These are phyloP conservation scores for Meriones unguiculatus DNA, from an alignment of 2,113 vertebrate species.

Conservation along the genomic window DNA sequence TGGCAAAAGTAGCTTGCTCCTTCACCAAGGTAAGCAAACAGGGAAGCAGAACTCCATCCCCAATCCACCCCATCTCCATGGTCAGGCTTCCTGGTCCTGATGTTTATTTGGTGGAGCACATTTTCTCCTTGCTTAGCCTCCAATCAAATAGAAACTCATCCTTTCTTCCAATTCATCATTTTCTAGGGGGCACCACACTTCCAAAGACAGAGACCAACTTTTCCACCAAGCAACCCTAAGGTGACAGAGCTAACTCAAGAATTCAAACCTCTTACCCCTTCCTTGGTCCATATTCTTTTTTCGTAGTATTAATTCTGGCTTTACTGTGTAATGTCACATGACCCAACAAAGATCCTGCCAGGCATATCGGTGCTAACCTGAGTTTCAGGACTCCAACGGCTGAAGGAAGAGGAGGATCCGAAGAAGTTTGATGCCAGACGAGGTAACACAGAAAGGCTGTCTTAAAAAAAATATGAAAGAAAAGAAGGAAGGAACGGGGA, in stretches of 20 bases:
- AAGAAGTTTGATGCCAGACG: not conserved
- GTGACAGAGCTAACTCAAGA: not conserved
- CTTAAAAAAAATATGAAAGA: not conserved
- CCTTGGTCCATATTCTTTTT: not conserved
- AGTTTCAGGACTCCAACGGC: not conserved
- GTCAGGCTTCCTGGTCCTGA: too few species aligned
- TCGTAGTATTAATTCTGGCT: not conserved
- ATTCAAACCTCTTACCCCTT: not conserved
- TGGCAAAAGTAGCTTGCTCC: conserved; percentile 9
- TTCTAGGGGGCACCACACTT: not conserved
- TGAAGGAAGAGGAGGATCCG: not conserved
- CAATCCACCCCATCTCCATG: not conserved
- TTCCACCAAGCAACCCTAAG: not conserved
- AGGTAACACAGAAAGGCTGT: not conserved
- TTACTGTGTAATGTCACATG: not conserved
- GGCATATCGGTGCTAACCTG: fast-evolving
- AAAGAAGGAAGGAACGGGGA: not conserved
- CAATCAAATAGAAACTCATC: not conserved
- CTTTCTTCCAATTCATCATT: not conserved
- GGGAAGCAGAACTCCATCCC: not conserved
- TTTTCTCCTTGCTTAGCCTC: not conserved
- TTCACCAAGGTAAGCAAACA: not conserved
- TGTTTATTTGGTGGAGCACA: not conserved
- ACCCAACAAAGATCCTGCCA: not conserved
- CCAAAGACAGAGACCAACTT: not conserved